A percentile compares a stretch with the other conserved stretches of the same genome.
These are phyloP conservation scores for Eupeodes latifasciatus DNA, from an alignment of 2,888 invertebrate genomes.

Conservation along the genomic window DNA sequence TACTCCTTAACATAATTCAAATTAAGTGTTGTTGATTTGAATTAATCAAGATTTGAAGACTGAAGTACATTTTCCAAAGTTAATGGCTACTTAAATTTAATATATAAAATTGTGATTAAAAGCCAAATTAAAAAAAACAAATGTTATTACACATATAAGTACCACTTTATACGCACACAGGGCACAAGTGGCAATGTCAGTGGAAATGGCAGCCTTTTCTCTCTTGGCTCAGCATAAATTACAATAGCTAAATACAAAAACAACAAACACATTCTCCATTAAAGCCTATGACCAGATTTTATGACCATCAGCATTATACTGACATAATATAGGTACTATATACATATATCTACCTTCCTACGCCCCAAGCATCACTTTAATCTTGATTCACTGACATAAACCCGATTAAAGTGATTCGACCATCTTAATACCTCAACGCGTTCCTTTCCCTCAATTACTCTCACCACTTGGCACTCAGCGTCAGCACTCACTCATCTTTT, in stretches of 20 bases:
- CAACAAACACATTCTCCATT: constrained; percentile 56
- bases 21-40: constrained; percentile 3
- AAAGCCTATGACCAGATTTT: constrained; percentile 62
- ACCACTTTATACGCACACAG: neutral
- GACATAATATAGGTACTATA: no score
- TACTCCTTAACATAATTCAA: neutral
- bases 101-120: constrained; percentile 28
- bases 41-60: constrained; percentile 23
- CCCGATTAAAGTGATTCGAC: constrained; percentile 68
- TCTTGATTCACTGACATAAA: constrained; percentile 74
- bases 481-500: constrained; percentile 25
- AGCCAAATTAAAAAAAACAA: constrained; percentile 26
- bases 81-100: constrained; percentile 21
- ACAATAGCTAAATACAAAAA: neutral
- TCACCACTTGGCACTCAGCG: neutral
- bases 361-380: constrained; percentile 69
- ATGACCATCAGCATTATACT: constrained; percentile 40
- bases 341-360: constrained; percentile 25
- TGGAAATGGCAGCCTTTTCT: neutral
- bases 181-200: neutral
- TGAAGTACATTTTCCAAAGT: constrained; percentile 12
- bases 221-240: constrained; percentile 7
- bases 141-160: constrained; percentile 13
- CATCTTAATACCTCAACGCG: constrained; percentile 39
- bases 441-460: constrained; percentile 64